Evolutionary conservation across 2,888 invertebrate species (phyloP).

Genomic region (Apamea anceps): DNA sequence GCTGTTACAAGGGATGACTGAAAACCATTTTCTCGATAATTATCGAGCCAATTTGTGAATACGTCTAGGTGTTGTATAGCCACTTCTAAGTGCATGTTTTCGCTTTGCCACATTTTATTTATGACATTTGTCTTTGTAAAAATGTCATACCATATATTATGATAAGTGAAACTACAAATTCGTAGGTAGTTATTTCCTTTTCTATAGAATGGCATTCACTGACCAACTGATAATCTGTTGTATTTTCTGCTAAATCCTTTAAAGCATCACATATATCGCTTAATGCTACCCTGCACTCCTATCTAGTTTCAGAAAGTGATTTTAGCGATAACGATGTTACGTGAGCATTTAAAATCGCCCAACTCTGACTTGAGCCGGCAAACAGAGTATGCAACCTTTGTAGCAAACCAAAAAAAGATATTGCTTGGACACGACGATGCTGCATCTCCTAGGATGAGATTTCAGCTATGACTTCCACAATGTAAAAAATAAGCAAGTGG

Average conservation of each 20-base stretch:
- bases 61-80: slow-evolving; percentile 49
- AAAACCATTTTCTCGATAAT: slow-evolving; percentile 1
- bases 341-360: not conserved
- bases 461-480: not conserved
- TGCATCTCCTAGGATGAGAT: too few species aligned
- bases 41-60: slow-evolving; percentile 28
- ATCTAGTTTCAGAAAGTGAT: slow-evolving; percentile 5
- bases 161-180: slow-evolving; percentile 31
- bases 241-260: slow-evolving; percentile 9
- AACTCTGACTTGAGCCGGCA: not conserved
- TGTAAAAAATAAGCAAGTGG: too few species aligned
- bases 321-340: slow-evolving; percentile 2
- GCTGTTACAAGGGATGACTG: not conserved
- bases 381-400: too few species aligned
- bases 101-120: not conserved
- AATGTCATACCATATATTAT: slow-evolving; percentile 42
- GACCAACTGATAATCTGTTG: slow-evolving; percentile 39
- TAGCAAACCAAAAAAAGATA: too few species aligned
- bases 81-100: slow-evolving; percentile 38
- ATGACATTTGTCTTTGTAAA: slow-evolving; percentile 1
- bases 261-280: slow-evolving; percentile 7
- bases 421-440: too few species aligned
- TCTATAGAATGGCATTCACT: slow-evolving; percentile 43
- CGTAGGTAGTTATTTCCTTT: slow-evolving; percentile 27
- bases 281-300: slow-evolving; percentile 5